phyloP scores from a whole-genome alignment of 2,113 vertebrate genomes.

The Accipiter cooperii region DNA sequence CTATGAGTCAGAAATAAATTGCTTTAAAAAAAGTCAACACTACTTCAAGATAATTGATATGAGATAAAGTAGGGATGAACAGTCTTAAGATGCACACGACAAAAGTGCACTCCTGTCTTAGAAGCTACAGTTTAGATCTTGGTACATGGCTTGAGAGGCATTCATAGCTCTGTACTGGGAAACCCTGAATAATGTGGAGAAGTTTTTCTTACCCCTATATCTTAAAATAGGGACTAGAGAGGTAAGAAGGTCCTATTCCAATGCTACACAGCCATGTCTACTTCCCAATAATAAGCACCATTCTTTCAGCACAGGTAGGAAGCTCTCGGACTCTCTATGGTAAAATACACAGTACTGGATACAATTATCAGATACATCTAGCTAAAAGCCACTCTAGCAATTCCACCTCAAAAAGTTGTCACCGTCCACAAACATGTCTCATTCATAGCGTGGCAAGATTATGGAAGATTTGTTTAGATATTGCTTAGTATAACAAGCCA shows the following conservation, averaged over 20 bases:
- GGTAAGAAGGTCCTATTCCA: neutral
- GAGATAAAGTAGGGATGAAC: neutral
- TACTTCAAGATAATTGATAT: neutral
- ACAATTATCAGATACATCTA: neutral
- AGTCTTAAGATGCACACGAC: neutral
- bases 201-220: neutral
- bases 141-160: neutral
- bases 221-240: neutral
- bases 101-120: neutral
- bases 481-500: neutral
- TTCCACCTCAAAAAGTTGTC: neutral
- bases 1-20: neutral
- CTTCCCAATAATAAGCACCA: neutral
- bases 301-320: neutral
- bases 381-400: neutral
- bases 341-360: neutral
- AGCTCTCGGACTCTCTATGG: neutral
- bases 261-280: neutral
- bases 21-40: neutral
- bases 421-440: neutral
- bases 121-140: neutral
- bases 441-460: fast-evolving
- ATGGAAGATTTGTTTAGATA: neutral
- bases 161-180: neutral
- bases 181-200: neutral